These are phyloP conservation scores for Acleris emargana DNA, from an alignment of 2,888 invertebrate species.

Conservation along the genomic window DNA sequence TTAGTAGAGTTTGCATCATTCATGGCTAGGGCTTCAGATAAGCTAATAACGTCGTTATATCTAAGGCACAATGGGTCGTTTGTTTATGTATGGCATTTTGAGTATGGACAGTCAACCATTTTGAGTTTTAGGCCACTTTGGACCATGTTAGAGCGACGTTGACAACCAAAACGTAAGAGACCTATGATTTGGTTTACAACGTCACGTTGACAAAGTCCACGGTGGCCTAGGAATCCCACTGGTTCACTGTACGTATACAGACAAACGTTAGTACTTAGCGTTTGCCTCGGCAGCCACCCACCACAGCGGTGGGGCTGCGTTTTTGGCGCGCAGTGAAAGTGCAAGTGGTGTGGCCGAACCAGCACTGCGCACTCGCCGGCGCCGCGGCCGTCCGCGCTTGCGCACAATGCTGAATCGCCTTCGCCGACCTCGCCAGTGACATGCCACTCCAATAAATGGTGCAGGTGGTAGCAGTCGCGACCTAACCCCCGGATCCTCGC, in stretches of 20 bases:
- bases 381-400: constrained; percentile 77
- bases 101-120: no score
- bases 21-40: no score
- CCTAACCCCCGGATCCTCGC: constrained; percentile 53
- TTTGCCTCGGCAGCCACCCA: constrained; percentile 1
- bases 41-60: no score
- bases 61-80: no score
- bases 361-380: constrained; percentile 72
- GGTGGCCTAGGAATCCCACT: no score
- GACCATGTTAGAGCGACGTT: no score
- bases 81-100: no score
- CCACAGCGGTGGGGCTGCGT: constrained; percentile 50
- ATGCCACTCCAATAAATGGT: constrained; percentile 78
- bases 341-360: constrained; percentile 72
- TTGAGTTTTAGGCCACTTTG: no score
- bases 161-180: no score
- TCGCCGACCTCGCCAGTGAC: constrained; percentile 70
- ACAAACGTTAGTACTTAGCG: neutral
- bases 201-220: no score
- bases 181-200: no score
- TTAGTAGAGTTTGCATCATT: no score
- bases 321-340: constrained; percentile 78
- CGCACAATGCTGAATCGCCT: constrained; percentile 74
- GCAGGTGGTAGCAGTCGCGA: constrained; percentile 45
- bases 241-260: neutral